Conservation (phyloP, 1,140 invertebrate genomes). For the Trichomalopsis sarcophagae region DNA sequence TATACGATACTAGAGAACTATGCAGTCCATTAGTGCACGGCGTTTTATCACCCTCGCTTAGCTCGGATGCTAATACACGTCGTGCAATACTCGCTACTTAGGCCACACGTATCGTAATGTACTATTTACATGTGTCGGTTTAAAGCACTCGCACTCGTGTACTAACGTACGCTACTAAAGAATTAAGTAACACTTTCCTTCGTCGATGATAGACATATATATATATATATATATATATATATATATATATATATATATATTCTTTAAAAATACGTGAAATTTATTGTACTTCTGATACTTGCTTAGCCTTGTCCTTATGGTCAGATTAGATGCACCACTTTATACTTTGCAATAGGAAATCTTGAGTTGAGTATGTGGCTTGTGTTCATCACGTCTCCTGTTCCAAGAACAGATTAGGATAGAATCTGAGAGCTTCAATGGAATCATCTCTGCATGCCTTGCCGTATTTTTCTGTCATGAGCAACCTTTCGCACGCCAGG, state of each 20-base stretch:
- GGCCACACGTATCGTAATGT: too few relatives aligned
- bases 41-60: too few relatives aligned
- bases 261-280: conserved; percentile 44
- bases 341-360: conserved; percentile 31
- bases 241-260: too few relatives aligned
- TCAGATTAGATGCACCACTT: conserved; percentile 21
- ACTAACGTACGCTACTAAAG: background rate
- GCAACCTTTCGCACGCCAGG: conserved; percentile 89
- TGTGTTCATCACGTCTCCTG: conserved; percentile 59
- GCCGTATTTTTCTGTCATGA: conserved; percentile 89
- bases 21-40: too few relatives aligned
- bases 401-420: conserved; percentile 88
- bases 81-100: too few relatives aligned
- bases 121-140: conserved; percentile 14
- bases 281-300: conserved; percentile 38
- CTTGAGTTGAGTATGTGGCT: background rate
- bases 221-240: too few relatives aligned
- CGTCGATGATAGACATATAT: background rate
- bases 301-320: conserved; percentile 19
- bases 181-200: conserved; percentile 45
- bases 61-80: too few relatives aligned
- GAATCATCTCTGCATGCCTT: conserved; percentile 94
- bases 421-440: conserved; percentile 94
- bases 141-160: conserved; percentile 20
- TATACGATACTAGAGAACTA: too few relatives aligned